Evolutionary conservation across 1,140 invertebrate genomes (phyloP), one percentile per base, ranked within the genome.

Genomic region (Bombus pyrosoma): DNA sequence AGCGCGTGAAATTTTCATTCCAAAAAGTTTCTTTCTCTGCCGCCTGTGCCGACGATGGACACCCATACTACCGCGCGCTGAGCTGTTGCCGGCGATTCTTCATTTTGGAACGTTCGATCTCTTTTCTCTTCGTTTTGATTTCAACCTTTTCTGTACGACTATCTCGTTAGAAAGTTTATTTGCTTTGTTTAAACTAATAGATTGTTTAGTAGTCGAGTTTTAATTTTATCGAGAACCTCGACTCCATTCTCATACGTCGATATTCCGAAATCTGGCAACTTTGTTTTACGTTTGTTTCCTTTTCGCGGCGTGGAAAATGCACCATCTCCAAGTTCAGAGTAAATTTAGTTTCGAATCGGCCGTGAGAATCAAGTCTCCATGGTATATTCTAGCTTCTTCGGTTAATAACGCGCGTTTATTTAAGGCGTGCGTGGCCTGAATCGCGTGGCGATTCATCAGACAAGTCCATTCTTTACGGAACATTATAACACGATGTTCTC

Each of bases 371-470:
- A 80, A 80, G 53, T 89, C 37, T 41, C 71, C n/a, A 5, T 28
- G 57, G 53, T 90, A 91, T 93, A 86, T 34, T 22, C 74, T 82
- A 91, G 91, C 93, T 94, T 92, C 91, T 91, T 91, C 90, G 92
- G 91, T 94, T 94, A 93, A 93, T 95, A 92, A 93, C 91, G 90
- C 75, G 64, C 80, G 93, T 94, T 94, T 93, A 93, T 91, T 91
- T 89, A 90, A 90, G 75, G 39, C 72, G 78, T 62, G 69, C 68
- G 84, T 88, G 86, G 90, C 87, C 88, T 22, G 47, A 53, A 53
- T 53, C 47, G 47, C 47, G 47, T 8, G 47, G 91, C 81, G 88
- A 92, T 93, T 90, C 90, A 89, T 93, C 92, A 91, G 86, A 84
- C 80, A 76, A 75, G 69, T 85, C 82, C 81, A 72, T 86, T 93